phyloP scores from a whole-genome alignment of 2,888 invertebrate genomes.

The Mellilla xanthometata region DNA sequence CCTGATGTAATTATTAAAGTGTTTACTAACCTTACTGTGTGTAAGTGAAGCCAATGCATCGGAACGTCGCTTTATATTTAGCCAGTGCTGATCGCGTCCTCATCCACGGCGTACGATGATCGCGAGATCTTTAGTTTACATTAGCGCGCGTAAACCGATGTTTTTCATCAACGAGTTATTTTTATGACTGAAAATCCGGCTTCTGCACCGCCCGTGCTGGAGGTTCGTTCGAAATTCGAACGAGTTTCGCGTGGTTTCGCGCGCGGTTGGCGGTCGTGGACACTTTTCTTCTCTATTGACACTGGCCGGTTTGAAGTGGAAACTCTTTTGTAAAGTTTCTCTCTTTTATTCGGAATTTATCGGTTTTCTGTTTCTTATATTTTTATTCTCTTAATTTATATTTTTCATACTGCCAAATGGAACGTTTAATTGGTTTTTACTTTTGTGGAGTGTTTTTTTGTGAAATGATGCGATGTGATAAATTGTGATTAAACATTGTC shows the following conservation, averaged over 20 bases:
- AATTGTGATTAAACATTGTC: too few species aligned
- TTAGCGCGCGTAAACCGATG: conserved; percentile 46
- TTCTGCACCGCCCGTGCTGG: conserved; percentile 13
- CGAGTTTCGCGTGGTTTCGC: conserved; percentile 13
- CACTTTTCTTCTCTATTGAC: conserved; percentile 1
- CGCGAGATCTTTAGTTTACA: conserved; percentile 52
- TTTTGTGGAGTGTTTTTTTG: not conserved
- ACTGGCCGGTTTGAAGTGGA: conserved; percentile 8
- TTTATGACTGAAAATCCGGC: conserved; percentile 60
- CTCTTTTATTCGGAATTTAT: too few species aligned
- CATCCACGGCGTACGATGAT: conserved; percentile 55
- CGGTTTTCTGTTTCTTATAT: not conserved
- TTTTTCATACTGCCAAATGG: too few species aligned
- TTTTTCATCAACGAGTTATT: conserved; percentile 62
- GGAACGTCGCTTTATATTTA: conserved; percentile 62
- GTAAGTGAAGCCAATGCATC: conserved; percentile 51
- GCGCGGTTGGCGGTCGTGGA: conserved; percentile 8
- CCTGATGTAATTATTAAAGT: too few species aligned
- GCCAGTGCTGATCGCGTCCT: conserved; percentile 76
- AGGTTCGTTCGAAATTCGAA: conserved; percentile 3
- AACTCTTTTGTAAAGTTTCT: not conserved
- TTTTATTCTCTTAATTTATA: too few species aligned
- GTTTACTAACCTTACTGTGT: conserved; percentile 9
- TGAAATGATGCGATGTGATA: too few species aligned
- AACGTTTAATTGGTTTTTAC: not conserved